These are phyloP conservation scores for Mamestra configurata DNA, from an alignment of 1,140 invertebrate species.

Conservation along the genomic window DNA sequence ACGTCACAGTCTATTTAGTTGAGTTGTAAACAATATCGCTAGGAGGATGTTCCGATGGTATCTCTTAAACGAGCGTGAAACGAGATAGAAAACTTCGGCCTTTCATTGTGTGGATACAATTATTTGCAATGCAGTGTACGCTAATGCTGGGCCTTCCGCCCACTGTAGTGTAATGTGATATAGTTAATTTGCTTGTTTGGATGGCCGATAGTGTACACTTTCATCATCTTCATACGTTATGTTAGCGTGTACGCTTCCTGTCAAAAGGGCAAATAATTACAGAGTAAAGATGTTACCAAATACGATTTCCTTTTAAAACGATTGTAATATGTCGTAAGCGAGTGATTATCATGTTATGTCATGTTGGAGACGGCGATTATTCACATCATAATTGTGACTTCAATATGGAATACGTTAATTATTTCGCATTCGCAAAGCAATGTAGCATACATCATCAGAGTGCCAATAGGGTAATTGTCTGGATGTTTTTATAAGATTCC, in stretches of 20 bases:
- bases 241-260: neutral
- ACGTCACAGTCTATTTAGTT: conserved; percentile 53
- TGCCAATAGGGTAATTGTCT: no score
- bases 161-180: conserved; percentile 33
- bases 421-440: no score
- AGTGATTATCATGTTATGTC: no score
- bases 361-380: no score
- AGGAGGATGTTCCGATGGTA: conserved; percentile 48
- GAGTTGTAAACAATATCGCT: conserved; percentile 50
- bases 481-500: no score
- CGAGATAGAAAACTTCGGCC: conserved; percentile 42
- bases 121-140: conserved; percentile 47
- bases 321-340: no score
- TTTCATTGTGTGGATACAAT: conserved; percentile 43
- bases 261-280: neutral
- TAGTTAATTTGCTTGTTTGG: conserved; percentile 26
- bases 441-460: no score
- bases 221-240: conserved; percentile 7
- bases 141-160: conserved; percentile 6
- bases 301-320: neutral
- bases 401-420: no score
- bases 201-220: neutral
- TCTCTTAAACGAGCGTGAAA: conserved; percentile 46
- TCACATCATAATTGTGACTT: no score
- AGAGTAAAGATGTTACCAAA: neutral